Evolutionary conservation across 1,140 invertebrate genomes (phyloP).

Genomic region (Lepidotrigona ventralis): DNA sequence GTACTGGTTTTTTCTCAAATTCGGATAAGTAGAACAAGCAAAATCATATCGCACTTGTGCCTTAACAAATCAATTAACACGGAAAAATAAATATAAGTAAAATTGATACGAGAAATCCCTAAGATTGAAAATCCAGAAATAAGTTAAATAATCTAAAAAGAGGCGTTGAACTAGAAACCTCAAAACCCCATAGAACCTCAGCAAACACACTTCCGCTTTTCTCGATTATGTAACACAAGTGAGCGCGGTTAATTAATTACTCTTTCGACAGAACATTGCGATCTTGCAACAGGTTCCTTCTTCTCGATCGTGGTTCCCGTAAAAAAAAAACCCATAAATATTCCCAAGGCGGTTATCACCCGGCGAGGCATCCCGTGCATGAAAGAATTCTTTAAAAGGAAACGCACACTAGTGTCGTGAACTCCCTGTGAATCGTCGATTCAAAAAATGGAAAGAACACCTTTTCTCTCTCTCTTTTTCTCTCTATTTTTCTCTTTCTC

Average conservation of each 20-base stretch:
- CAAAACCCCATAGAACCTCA: neutral
- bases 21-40: too few species aligned
- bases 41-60: too few species aligned
- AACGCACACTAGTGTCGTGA: neutral
- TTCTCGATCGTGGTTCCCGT: neutral
- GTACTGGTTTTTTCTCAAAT: too few species aligned
- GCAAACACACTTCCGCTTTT: neutral
- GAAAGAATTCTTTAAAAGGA: neutral
- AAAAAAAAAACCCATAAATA: neutral
- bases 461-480: neutral
- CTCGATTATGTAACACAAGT: neutral
- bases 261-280: neutral
- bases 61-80: too few species aligned
- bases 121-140: too few species aligned
- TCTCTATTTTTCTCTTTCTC: too few species aligned
- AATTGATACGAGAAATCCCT: too few species aligned
- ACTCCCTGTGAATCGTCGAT: neutral
- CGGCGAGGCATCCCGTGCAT: neutral
- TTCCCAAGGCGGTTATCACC: neutral
- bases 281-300: neutral
- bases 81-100: too few species aligned
- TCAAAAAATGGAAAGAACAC: neutral
- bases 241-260: slow-evolving; percentile 6
- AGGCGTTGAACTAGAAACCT: neutral
- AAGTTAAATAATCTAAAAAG: too few species aligned